phyloP scores from a whole-genome alignment of 2,888 invertebrate species.

The Tachina grossa region DNA sequence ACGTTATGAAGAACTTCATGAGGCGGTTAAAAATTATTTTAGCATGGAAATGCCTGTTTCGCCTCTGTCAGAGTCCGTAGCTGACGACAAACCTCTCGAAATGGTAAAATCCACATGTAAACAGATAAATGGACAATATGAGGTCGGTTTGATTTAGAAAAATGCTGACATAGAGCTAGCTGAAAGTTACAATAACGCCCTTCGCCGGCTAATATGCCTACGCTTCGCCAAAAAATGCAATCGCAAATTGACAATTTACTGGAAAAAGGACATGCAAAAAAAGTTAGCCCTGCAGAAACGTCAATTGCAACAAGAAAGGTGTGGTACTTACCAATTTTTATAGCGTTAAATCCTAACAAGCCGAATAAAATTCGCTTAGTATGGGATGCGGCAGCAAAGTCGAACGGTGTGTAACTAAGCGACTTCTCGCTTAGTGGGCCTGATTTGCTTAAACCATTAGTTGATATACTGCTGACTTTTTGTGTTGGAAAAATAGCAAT shows the following conservation, averaged over 20 bases:
- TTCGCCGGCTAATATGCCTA: not conserved
- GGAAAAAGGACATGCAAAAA: conserved; percentile 3
- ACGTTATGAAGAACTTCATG: conserved; percentile 4
- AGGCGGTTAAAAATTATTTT: not conserved
- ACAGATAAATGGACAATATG: not conserved
- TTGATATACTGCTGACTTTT: conserved; percentile 56
- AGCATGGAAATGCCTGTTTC: conserved; percentile 17
- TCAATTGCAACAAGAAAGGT: conserved; percentile 13
- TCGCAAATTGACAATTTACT: not conserved
- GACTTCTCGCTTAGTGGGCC: not conserved
- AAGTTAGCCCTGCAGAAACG: not conserved
- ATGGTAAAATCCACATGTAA: not conserved
- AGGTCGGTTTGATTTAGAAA: conserved; percentile 70
- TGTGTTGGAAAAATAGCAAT: conserved; percentile 59
- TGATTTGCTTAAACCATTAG: not conserved
- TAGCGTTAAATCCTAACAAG: conserved; percentile 71
- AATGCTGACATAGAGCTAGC: not conserved
- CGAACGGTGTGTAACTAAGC: not conserved
- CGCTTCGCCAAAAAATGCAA: not conserved
- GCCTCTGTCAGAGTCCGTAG: too few species aligned
- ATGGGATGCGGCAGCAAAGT: not conserved
- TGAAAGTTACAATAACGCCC: conserved; percentile 4
- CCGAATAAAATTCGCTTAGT: conserved; percentile 28
- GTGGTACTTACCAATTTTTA: conserved; percentile 39
- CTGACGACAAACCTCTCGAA: too few species aligned